Percentiles rank a stretch among this genome's conserved stretches.
These are phyloP conservation scores for Oligia strigilis DNA, from an alignment of 2,888 invertebrate genomes.

Conservation along the genomic window DNA sequence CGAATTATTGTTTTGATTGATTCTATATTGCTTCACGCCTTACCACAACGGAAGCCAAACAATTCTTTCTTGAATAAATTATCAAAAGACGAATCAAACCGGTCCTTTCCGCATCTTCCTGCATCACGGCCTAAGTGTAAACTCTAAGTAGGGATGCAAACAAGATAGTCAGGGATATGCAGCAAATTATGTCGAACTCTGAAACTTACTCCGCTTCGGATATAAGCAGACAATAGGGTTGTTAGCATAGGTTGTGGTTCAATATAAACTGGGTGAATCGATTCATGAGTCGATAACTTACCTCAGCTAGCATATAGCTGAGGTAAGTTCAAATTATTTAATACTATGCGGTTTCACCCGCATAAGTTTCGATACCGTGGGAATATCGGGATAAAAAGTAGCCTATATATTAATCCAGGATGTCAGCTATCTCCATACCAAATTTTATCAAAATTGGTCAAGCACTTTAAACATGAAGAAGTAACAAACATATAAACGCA, in stretches of 20 bases:
- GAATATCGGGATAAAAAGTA: too few relatives aligned
- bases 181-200: conserved; percentile 42
- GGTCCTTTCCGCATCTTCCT: conserved; percentile 4
- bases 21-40: not conserved
- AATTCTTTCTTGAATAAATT: not conserved
- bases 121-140: conserved; percentile 9
- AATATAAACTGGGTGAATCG: conserved; percentile 18
- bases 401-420: too few relatives aligned
- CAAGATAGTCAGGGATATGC: conserved; percentile 30
- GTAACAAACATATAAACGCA: too few relatives aligned
- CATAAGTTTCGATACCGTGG: too few relatives aligned
- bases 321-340: not conserved
- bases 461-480: too few relatives aligned
- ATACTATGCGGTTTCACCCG: too few relatives aligned
- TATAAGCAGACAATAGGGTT: conserved; percentile 30
- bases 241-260: conserved; percentile 1
- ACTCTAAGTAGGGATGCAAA: conserved; percentile 51
- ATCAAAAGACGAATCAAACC: not conserved
- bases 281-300: not conserved
- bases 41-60: not conserved
- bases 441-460: too few relatives aligned
- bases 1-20: not conserved
- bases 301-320: not conserved
- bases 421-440: too few relatives aligned
- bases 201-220: conserved; percentile 14